Evolutionary conservation across 2,113 vertebrate genomes (phyloP), one percentile per base, ranked within the genome.

Genomic region (Pterocles orientalis): DNA sequence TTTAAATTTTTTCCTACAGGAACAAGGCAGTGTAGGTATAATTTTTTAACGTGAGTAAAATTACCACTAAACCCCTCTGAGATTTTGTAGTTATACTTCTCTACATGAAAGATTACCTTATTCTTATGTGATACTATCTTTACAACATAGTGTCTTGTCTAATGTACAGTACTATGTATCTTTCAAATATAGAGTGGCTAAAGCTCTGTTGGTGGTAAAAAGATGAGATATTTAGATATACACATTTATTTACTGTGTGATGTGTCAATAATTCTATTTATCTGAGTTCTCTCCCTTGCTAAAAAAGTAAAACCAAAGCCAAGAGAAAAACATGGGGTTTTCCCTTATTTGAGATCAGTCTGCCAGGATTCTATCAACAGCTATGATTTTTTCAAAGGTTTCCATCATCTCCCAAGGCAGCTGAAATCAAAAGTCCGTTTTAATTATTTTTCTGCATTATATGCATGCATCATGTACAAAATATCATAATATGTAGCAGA

Each of bases 321-420:
- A 79, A 43, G 0, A 29, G 15, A 58, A 86, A 84, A 56, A 9
- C 2, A 6, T 31, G 19, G 7, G 0, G 0, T 6, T 18, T 60
- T 21, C 26, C 16, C 21, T 73, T 39, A 25, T 65, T 76, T 66
- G 33, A 48, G 8, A 70, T 53, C n/a, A 29, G 1, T 70, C 51
- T 66, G 19, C 1, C 20, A 45, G 14, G 61, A 56, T 65, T 79
- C 10, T 80, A 3, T 64, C 54, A 62, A 14, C 13, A 83, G 6
- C 9, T 54, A 18, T n/a, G 5, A 19, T 54, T 76, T 69, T 69
- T 85, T 66, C 47, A 70, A 61, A 47, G 14, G 2, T 60, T 93
- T 88, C n/a, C 10, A 14, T 34, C 4, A 18, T 41, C 19, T 64
- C 15, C 5, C 10, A 50, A 31, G n/a, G 1, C 21, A 65, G 17